Percentiles rank a stretch among this genome's conserved stretches.
Conservation (phyloP, 2,888 invertebrate species). For the Tetragonula carbonaria region DNA sequence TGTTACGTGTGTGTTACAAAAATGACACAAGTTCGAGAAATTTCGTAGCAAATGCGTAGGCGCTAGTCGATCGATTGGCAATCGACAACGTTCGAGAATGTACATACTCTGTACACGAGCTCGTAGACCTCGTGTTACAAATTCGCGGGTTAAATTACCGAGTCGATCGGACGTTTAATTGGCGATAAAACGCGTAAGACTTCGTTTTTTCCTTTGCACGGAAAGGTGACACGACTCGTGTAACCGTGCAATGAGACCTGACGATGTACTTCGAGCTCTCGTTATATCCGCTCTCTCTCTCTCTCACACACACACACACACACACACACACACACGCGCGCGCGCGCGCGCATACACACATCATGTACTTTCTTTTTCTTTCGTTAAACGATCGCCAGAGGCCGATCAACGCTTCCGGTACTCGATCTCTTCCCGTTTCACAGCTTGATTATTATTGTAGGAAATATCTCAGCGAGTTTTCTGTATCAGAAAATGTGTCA, state of each 20-base stretch:
- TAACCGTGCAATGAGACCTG: constrained; percentile 17
- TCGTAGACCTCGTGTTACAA: constrained; percentile 16
- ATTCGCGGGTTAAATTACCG: constrained; percentile 13
- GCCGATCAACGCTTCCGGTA: constrained; percentile 14
- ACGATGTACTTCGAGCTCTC: constrained; percentile 7
- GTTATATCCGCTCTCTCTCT: neutral
- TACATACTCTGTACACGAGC: neutral
- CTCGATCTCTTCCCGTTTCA: neutral
- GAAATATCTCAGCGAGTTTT: neutral
- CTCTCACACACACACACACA: no score
- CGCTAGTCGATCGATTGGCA: neutral
- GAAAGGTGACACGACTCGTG: constrained; percentile 13
- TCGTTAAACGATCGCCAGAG: neutral
- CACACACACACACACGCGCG: no score
- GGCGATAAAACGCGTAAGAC: constrained; percentile 10
- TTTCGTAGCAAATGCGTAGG: neutral
- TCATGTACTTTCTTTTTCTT: constrained; percentile 23
- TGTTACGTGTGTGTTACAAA: no score
- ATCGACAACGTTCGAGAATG: constrained; percentile 12
- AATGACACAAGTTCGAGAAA: neutral
- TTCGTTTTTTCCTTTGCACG: neutral
- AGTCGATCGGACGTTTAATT: constrained; percentile 12
- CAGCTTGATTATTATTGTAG: constrained; percentile 6
- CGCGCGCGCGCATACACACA: no score
- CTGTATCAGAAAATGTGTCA: neutral